phyloP scores from a whole-genome alignment of 2,797 vertebrate genomes.

The Epinephelus malabaricus region DNA sequence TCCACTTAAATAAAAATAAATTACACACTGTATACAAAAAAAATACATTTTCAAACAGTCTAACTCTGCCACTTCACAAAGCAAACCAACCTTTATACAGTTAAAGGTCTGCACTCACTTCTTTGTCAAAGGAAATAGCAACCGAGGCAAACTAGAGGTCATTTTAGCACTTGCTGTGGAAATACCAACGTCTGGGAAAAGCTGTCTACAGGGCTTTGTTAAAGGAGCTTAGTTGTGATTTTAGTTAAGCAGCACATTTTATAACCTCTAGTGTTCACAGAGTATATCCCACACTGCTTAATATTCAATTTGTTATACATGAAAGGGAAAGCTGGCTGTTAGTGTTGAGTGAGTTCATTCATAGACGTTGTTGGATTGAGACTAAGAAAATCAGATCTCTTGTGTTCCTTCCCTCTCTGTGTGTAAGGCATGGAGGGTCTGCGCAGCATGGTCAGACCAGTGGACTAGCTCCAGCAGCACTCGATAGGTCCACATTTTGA shows the following conservation, averaged over 20 bases:
- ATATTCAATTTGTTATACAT: slow-evolving; percentile 41
- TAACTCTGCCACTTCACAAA: slow-evolving; percentile 43
- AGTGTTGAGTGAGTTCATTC: slow-evolving; percentile 62
- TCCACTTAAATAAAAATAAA: slow-evolving; percentile 77
- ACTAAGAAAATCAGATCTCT: slow-evolving; percentile 61
- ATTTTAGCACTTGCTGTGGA: slow-evolving; percentile 69
- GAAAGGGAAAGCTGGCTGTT: slow-evolving; percentile 64
- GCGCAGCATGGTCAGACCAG: slow-evolving; percentile 82
- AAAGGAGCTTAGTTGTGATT: slow-evolving; percentile 67
- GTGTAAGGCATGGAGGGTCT: slow-evolving; percentile 81
- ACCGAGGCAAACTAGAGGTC: slow-evolving; percentile 65
- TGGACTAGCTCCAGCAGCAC: slow-evolving; percentile 86
- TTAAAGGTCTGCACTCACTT: slow-evolving; percentile 26
- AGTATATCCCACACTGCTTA: slow-evolving; percentile 30
- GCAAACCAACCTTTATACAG: slow-evolving; percentile 30
- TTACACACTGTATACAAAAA: slow-evolving; percentile 58
- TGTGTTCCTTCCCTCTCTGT: slow-evolving; percentile 66
- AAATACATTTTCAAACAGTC: slow-evolving; percentile 25
- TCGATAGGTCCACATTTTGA: slow-evolving; percentile 85
- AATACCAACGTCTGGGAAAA: slow-evolving; percentile 75
- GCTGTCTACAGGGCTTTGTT: slow-evolving; percentile 60
- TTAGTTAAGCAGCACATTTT: slow-evolving; percentile 45
- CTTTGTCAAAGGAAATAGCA: slow-evolving; percentile 57
- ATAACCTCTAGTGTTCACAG: slow-evolving; percentile 52
- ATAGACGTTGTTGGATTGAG: slow-evolving; percentile 1